These are phyloP conservation scores for Drosophila pseudoananassae DNA, from an alignment of 1,140 invertebrate species.

Conservation along the genomic window DNA sequence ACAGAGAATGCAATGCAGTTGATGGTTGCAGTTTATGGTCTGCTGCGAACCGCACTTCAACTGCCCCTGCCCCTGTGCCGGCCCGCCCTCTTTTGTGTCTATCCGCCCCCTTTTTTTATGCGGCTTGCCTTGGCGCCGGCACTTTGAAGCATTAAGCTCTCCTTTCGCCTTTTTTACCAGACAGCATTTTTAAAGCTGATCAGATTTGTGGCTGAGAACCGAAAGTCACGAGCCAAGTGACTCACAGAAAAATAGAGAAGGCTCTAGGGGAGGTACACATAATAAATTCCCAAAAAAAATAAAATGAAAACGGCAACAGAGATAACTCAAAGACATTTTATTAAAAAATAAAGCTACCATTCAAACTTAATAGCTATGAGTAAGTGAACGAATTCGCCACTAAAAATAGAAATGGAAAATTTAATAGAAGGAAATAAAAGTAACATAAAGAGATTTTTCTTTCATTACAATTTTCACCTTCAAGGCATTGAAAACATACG, in stretches of 20 bases:
- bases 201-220: constrained; percentile 60
- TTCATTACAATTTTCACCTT: background rate
- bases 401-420: background rate
- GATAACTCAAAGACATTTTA: background rate
- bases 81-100: background rate
- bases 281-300: constrained; percentile 21
- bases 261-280: background rate
- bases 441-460: background rate
- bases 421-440: background rate
- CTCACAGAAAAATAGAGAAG: constrained; percentile 18
- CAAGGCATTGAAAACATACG: background rate
- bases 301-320: background rate
- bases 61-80: constrained; percentile 3
- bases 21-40: constrained; percentile 71
- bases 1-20: constrained; percentile 61
- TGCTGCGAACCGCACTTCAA: constrained; percentile 41
- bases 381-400: background rate
- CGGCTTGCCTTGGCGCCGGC: constrained; percentile 30
- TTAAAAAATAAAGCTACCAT: background rate
- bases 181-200: constrained; percentile 62
- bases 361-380: background rate
- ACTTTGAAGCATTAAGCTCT: constrained; percentile 51
- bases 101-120: constrained; percentile 22
- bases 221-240: constrained; percentile 57
- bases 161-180: constrained; percentile 37